phyloP scores from a whole-genome alignment of 2,888 invertebrate species.

The Pristionchus maxplancki region DNA sequence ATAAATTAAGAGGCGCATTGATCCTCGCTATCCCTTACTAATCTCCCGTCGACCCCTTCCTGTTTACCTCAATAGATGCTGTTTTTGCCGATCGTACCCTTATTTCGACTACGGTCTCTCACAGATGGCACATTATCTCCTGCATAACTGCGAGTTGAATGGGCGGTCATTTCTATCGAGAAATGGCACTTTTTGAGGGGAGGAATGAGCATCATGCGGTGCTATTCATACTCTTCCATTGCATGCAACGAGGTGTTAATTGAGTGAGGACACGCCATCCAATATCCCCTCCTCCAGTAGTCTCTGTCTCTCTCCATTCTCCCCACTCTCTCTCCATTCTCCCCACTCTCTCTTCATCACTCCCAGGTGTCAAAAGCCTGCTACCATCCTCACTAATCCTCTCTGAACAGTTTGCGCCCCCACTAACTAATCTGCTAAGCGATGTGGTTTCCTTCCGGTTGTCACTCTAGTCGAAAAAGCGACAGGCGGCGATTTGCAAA shows the following conservation, averaged over 20 bases:
- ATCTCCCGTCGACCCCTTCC: constrained; percentile 37
- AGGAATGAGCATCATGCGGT: background rate
- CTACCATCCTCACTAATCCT: constrained; percentile 14
- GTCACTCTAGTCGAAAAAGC: background rate
- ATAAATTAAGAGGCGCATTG: too few relatives aligned
- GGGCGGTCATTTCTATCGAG: background rate
- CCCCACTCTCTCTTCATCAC: background rate
- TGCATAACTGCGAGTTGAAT: constrained; percentile 10
- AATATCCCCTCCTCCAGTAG: background rate
- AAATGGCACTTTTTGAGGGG: constrained; percentile 14
- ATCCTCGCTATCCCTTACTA: constrained; percentile 23
- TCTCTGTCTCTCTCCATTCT: background rate
- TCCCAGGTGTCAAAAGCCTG: constrained; percentile 25
- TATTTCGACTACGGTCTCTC: background rate
- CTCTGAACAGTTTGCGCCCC: constrained; percentile 1
- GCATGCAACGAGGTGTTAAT: constrained; percentile 36
- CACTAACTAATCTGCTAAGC: background rate
- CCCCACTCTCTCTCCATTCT: background rate
- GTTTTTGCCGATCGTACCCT: background rate
- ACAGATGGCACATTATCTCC: constrained; percentile 25
- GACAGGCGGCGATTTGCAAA: constrained; percentile 25
- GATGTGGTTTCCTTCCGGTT: constrained; percentile 1
- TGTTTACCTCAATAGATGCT: background rate
- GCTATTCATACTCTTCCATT: constrained; percentile 8
- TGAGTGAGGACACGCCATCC: constrained; percentile 15